Percentiles rank a stretch among this genome's conserved stretches.
These are phyloP conservation scores for Patella depressa DNA, from an alignment of 2,888 invertebrate genomes.

Conservation along the genomic window DNA sequence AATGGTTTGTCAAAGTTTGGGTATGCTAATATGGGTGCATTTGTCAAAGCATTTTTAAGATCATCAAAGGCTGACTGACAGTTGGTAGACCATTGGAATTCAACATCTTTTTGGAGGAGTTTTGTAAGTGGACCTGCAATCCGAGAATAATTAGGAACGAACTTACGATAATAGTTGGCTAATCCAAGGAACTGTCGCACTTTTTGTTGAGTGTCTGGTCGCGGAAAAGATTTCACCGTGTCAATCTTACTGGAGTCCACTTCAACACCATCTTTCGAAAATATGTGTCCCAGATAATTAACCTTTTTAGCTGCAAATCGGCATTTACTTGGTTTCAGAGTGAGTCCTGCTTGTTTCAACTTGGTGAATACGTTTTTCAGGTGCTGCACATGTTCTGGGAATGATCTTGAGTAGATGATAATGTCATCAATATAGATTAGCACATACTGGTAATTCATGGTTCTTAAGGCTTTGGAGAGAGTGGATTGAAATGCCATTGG, in stretches of 20 bases:
- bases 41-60: constrained; percentile 23
- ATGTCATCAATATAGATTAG: constrained; percentile 46
- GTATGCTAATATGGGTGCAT: neutral
- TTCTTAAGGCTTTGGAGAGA: constrained; percentile 33
- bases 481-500: constrained; percentile 34
- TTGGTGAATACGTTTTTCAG: constrained; percentile 32
- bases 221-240: constrained; percentile 22
- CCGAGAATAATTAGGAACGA: constrained; percentile 33
- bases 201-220: constrained; percentile 31
- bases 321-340: constrained; percentile 40
- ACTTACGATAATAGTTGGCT: constrained; percentile 35
- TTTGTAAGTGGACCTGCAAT: constrained; percentile 36
- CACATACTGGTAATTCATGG: constrained; percentile 39
- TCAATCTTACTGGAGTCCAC: constrained; percentile 21
- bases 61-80: constrained; percentile 32
- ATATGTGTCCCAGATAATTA: constrained; percentile 34
- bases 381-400: constrained; percentile 37
- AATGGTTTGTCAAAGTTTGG: constrained; percentile 35
- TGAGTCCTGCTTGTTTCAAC: constrained; percentile 33
- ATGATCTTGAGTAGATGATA: constrained; percentile 31
- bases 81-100: constrained; percentile 36
- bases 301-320: constrained; percentile 34
- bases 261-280: constrained; percentile 34
- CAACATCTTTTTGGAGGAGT: constrained; percentile 30
- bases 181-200: constrained; percentile 34